A percentile compares a stretch with the other conserved stretches of the same genome.
phyloP scores from a whole-genome alignment of 2,888 invertebrate genomes.

The Holacanthella duospinosa region DNA sequence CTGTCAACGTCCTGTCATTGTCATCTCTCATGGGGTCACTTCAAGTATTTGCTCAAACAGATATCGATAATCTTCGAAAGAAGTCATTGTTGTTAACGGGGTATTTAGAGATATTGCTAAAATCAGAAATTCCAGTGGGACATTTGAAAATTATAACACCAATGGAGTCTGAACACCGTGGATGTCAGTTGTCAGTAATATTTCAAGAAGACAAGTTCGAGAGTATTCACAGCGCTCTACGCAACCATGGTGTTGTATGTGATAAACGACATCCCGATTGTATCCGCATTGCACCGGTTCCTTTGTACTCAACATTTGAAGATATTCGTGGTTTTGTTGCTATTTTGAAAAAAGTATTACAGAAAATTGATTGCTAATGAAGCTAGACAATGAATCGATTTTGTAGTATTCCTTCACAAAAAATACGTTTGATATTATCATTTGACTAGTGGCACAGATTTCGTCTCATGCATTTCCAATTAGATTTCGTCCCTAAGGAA shows the following conservation, averaged over 20 bases:
- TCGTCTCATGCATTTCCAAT: too few relatives aligned
- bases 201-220: neutral
- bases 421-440: too few relatives aligned
- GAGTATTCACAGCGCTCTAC: neutral
- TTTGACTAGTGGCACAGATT: too few relatives aligned
- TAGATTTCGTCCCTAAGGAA: too few relatives aligned
- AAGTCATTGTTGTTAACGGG: constrained; percentile 5
- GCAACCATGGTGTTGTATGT: constrained; percentile 34
- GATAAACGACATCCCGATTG: constrained; percentile 47
- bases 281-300: constrained; percentile 46
- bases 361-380: too few relatives aligned
- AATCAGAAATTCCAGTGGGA: neutral
- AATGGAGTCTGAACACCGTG: neutral
- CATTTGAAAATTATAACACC: constrained; percentile 4
- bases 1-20: constrained; percentile 46
- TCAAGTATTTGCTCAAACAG: constrained; percentile 15
- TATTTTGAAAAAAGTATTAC: constrained; percentile 30
- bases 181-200: constrained; percentile 3
- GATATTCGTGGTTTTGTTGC: constrained; percentile 43
- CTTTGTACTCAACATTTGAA: constrained; percentile 47
- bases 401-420: too few relatives aligned
- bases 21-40: constrained; percentile 25
- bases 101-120: constrained; percentile 1
- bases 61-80: neutral
- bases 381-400: too few relatives aligned